These are phyloP conservation scores for Rhodophaea formosa DNA, from an alignment of 2,888 invertebrate genomes.

Conservation along the genomic window DNA sequence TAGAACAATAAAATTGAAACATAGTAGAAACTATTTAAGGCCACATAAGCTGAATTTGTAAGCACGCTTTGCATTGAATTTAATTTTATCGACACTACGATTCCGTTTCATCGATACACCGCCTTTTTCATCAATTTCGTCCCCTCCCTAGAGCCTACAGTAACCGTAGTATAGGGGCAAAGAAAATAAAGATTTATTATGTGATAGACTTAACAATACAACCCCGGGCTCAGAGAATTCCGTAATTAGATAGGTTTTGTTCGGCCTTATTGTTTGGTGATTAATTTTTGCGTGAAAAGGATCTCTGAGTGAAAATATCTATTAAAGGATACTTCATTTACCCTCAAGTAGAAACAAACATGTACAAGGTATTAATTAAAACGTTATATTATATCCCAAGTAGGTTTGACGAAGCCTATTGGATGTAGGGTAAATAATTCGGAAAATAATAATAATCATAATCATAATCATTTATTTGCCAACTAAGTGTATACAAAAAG, in stretches of 20 bases:
- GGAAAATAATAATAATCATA: too few species aligned
- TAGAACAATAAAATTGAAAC: too few species aligned
- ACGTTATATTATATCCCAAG: too few species aligned
- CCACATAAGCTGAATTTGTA: too few species aligned
- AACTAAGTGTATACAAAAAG: too few species aligned
- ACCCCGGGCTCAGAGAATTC: background rate
- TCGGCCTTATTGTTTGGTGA: constrained; percentile 2
- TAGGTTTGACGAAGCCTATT: too few species aligned
- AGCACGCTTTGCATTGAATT: too few species aligned
- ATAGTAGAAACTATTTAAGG: too few species aligned
- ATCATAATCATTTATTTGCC: too few species aligned
- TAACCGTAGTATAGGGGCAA: constrained; percentile 63
- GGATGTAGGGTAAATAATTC: too few species aligned
- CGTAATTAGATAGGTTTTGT: constrained; percentile 15
- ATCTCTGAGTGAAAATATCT: background rate
- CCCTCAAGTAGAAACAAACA: background rate
- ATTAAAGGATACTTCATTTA: background rate
- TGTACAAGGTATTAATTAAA: too few species aligned
- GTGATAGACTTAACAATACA: constrained; percentile 9
- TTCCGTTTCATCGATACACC: background rate
- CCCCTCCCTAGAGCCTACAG: constrained; percentile 32
- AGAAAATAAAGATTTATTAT: constrained; percentile 57
- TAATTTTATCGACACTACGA: background rate
- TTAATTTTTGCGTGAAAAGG: constrained; percentile 18
- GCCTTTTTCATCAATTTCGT: constrained; percentile 31